Conservation (phyloP, 2,797 vertebrate genomes). For the Etheostoma perlongum region DNA sequence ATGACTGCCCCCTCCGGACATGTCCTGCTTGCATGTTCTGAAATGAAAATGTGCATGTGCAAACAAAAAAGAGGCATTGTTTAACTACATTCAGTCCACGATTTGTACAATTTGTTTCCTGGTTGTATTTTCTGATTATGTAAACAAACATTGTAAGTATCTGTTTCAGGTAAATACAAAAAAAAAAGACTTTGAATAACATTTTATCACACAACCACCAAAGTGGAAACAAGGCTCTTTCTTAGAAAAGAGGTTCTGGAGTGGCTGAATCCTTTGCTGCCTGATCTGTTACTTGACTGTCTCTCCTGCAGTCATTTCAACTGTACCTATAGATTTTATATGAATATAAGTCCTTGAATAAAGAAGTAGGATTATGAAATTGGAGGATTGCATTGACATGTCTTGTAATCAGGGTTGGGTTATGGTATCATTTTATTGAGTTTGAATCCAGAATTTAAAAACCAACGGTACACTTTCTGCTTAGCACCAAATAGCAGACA, state of each 20-base stretch:
- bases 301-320: slow-evolving; percentile 91
- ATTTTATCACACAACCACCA: slow-evolving; percentile 71
- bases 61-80: slow-evolving; percentile 62
- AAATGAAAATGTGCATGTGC: slow-evolving; percentile 88
- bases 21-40: slow-evolving; percentile 95
- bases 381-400: slow-evolving; percentile 9
- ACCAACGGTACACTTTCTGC: neutral
- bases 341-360: slow-evolving; percentile 93
- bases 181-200: slow-evolving; percentile 56
- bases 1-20: slow-evolving; percentile 86
- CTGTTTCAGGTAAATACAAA: slow-evolving; percentile 84
- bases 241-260: slow-evolving; percentile 67
- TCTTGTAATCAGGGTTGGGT: neutral
- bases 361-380: slow-evolving; percentile 88
- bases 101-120: slow-evolving; percentile 68
- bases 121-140: slow-evolving; percentile 67
- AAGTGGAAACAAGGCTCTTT: slow-evolving; percentile 74
- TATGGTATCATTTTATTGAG: neutral
- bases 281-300: slow-evolving; percentile 90
- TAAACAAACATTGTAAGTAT: slow-evolving; percentile 80
- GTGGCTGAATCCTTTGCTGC: slow-evolving; percentile 88
- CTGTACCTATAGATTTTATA: slow-evolving; percentile 96
- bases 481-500: too few relatives aligned
- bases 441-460: neutral
- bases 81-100: slow-evolving; percentile 65